Conservation (phyloP, 2,113 vertebrate species). For the Cyanoderma ruficeps region DNA sequence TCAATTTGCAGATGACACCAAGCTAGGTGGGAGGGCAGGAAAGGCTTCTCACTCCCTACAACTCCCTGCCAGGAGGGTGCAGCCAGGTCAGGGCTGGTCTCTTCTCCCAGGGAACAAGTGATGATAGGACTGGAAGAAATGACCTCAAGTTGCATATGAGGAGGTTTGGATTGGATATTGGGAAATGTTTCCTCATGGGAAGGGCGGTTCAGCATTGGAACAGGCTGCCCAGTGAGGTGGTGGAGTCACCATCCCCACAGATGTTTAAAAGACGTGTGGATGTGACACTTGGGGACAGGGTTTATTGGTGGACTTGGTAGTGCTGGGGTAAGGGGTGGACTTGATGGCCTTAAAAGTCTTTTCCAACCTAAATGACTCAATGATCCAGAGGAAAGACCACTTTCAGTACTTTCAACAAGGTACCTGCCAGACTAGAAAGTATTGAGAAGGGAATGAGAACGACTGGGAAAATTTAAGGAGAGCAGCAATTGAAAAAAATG, state of each 20-base stretch:
- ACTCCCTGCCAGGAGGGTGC: background rate
- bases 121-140: background rate
- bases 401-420: background rate
- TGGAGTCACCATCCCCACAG: background rate
- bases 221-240: background rate
- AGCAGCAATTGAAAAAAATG: background rate
- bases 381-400: background rate
- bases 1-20: background rate
- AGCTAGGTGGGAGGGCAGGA: background rate
- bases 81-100: background rate
- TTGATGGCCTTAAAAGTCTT: background rate
- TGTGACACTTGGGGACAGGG: background rate
- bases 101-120: background rate
- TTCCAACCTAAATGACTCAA: background rate
- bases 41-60: background rate
- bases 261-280: background rate
- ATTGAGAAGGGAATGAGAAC: background rate
- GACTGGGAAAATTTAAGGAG: background rate
- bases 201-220: background rate
- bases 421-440: background rate
- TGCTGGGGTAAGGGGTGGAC: background rate
- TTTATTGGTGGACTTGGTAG: background rate
- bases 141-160: background rate
- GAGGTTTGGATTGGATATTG: background rate
- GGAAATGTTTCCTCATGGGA: background rate